Evolutionary conservation across 2,797 vertebrate species (phyloP), one percentile per base, ranked within the genome.

Genomic region (Apodemus agrarius): DNA sequence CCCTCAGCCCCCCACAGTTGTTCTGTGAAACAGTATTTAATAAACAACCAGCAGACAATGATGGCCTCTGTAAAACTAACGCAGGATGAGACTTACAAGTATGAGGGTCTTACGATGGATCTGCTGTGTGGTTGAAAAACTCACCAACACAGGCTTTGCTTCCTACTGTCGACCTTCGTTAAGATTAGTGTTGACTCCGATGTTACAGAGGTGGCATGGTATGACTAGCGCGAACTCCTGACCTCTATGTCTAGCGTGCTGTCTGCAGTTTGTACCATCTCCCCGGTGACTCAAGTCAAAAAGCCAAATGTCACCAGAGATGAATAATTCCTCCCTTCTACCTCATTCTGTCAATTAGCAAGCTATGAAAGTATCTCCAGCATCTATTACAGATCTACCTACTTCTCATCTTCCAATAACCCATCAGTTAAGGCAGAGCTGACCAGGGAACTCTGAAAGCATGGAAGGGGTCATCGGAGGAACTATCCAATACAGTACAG

Each of bases 11-110:
- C 21, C n/a, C 54, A 87, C 1, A 14, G 29, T 63, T 74, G 19
- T 16, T 80, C 72, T n/a, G 95, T 96, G 80, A 97, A 97, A 96
- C 88, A 82, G 83, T 95, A 96, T 90, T 97, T 97, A 95, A 96
- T 96, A 92, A 97, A 95, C 92, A 97, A 94, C 89, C 91, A 95
- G 94, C 54, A 97, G 92, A 96, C 92, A 96, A 86, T 91, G 82
- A 96, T 76, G 92, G 92, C 24, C 96, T 95, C 93, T 89, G 83
- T 96, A 95, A 96, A 97, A 97, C 96, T 94, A 96, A 96, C 92
- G n/a, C 94, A 97, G 94, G 87, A 96, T 93, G 91, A 96, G 67
- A 94, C 72, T 93, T 95, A 91, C 61, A 96, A 95, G 96, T 95
- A 97, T 74, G 91, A 93, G 92, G 92, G 61, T 90, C 91, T 97